Base-by-base conservation (phyloP, 2,888 invertebrate genomes). In the Hermaeophaga mercurialis region DNA sequence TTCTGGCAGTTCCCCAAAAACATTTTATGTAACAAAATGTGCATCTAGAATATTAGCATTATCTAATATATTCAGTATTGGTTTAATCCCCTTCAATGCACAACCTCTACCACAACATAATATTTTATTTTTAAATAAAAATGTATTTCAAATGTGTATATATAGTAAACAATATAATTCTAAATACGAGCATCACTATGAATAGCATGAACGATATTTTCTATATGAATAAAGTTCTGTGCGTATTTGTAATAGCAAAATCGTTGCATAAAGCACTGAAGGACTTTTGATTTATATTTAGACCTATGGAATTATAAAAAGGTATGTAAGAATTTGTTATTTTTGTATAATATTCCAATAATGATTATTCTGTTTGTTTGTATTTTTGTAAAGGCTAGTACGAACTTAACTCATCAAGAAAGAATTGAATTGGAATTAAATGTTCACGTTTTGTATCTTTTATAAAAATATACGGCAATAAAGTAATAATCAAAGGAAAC, bases 171-270 rank as follows among this genome's bases (percentile, higher is more conserved):
- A 50, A 54, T 11, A 45, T 61, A 26, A 55, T 58, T 15, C 47
- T 12, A 31, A 57, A 28, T 24, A 44, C 9, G 12, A 38, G 56
- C 11, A 11, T 58, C 7, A 43, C 11, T 14, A 17, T 17, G 4
- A 52, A 52, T 14, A 43, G 22, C 2, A 58, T 68, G 39, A 62
- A 57, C 45, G 70, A 71, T n/a, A 63, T 73, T 48, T 62, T 69
- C 47, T 72, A 73, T 43, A 70, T 73, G 67, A 73, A 73, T 58
- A 66, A 63, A 60, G 66, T 73, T 45, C 58, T 72, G 48, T 73
- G 68, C 52, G 63, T 73, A 28, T 61, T 73, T 14, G 66, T 73
- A 18, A 62, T 73, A 18, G 72, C 68, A 14, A 62, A 62, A 38
- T 69, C 70, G 7, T 62, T 72, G 31, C 68, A 68, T 36, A 66